Evolutionary conservation across 2,888 invertebrate genomes (phyloP).

Genomic region (Pyrrhia umbra): DNA sequence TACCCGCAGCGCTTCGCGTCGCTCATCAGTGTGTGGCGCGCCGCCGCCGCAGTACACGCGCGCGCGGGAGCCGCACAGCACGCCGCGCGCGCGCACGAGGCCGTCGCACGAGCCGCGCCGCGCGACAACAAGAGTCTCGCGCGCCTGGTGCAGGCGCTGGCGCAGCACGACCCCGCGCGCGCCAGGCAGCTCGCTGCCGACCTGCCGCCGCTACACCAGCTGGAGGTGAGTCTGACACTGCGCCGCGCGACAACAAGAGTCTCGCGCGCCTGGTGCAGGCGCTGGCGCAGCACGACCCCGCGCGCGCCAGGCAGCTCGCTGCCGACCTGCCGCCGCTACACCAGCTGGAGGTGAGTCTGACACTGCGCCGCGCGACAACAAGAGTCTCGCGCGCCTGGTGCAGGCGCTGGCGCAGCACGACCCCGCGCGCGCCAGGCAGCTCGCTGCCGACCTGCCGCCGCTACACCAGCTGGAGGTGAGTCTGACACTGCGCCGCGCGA

Average conservation of each 20-base stretch:
- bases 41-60: slow-evolving; percentile 95
- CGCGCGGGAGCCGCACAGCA: slow-evolving; percentile 92
- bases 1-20: slow-evolving; percentile 79
- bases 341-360: neutral
- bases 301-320: neutral
- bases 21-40: slow-evolving; percentile 95
- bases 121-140: slow-evolving; percentile 95
- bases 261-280: neutral
- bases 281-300: neutral
- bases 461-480: too few relatives aligned
- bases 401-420: too few relatives aligned
- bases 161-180: slow-evolving; percentile 94
- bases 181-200: slow-evolving; percentile 91
- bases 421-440: too few relatives aligned
- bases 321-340: neutral
- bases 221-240: too few relatives aligned
- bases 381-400: too few relatives aligned
- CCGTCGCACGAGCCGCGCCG: slow-evolving; percentile 92
- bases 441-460: too few relatives aligned
- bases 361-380: too few relatives aligned
- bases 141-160: slow-evolving; percentile 97
- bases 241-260: too few relatives aligned
- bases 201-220: slow-evolving; percentile 78
- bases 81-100: slow-evolving; percentile 90
- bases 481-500: too few relatives aligned